Evolutionary conservation across 2,113 vertebrate genomes (phyloP).

Genomic region (Neopipo cinnamomea): DNA sequence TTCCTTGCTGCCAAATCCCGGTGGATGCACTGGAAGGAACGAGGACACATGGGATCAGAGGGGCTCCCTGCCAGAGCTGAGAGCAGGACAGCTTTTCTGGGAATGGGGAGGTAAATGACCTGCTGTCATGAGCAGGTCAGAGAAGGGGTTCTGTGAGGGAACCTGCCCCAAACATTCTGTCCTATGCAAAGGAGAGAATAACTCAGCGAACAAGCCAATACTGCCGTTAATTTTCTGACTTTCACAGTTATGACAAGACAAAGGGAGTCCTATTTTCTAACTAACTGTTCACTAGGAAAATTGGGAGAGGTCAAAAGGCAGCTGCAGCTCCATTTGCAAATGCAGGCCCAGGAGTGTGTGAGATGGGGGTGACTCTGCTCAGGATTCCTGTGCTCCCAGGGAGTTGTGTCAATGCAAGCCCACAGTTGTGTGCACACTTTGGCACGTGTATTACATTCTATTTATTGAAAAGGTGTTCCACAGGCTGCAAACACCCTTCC

Average conservation of each 20-base stretch:
- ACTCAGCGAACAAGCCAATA: neutral
- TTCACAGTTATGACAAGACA: neutral
- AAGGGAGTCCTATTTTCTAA: neutral
- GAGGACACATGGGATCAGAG: neutral
- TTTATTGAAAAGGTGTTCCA: neutral
- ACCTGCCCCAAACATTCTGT: neutral
- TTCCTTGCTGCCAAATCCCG: constrained; percentile 90
- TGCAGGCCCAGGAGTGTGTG: neutral
- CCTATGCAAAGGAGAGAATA: neutral
- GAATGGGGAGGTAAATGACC: neutral
- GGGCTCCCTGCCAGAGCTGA: neutral
- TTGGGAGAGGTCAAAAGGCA: neutral
- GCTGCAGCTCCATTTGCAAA: neutral
- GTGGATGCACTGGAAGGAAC: constrained; percentile 85
- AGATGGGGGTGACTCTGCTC: neutral
- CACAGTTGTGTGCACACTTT: neutral
- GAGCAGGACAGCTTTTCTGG: neutral
- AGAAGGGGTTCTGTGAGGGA: neutral
- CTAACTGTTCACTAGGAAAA: neutral
- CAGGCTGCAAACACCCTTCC: neutral
- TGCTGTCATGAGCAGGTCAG: neutral
- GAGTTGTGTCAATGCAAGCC: neutral
- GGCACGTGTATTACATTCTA: rapidly evolving
- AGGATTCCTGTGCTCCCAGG: neutral
- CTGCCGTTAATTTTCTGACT: neutral